Evolutionary conservation across 1,140 invertebrate genomes (phyloP).

Genomic region (Macrosteles quadrilineatus): DNA sequence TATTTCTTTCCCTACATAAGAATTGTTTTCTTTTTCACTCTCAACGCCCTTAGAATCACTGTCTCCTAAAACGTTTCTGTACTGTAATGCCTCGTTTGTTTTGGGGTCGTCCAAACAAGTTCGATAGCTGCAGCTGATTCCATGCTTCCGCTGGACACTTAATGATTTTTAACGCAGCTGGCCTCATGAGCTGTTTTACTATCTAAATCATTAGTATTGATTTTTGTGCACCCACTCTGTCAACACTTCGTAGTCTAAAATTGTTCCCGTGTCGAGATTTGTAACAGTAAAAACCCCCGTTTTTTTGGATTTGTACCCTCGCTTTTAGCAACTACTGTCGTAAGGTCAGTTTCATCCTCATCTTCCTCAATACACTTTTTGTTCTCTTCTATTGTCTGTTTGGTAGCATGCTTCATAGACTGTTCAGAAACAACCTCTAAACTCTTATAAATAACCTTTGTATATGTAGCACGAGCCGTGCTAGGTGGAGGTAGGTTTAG

Average conservation of each 20-base stretch:
- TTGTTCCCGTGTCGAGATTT: not conserved
- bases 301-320: not conserved
- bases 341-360: not conserved
- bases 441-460: not conserved
- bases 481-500: slow-evolving; percentile 4
- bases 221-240: slow-evolving; percentile 10
- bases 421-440: not conserved
- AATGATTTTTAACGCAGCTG: not conserved
- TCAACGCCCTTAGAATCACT: not conserved
- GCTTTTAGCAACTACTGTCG: not conserved
- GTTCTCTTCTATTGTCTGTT: not conserved
- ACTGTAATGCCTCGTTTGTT: not conserved
- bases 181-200: not conserved
- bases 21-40: not conserved
- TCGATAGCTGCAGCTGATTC: not conserved
- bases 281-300: not conserved
- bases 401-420: not conserved
- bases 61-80: not conserved
- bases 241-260: not conserved
- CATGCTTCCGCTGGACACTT: not conserved
- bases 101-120: not conserved
- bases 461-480: slow-evolving; percentile 2
- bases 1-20: too few species aligned
- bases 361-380: not conserved
- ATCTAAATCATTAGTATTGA: not conserved